Evolutionary conservation across 2,113 vertebrate species (phyloP), one percentile per base, ranked within the genome.

Genomic region (Pagrus major): DNA sequence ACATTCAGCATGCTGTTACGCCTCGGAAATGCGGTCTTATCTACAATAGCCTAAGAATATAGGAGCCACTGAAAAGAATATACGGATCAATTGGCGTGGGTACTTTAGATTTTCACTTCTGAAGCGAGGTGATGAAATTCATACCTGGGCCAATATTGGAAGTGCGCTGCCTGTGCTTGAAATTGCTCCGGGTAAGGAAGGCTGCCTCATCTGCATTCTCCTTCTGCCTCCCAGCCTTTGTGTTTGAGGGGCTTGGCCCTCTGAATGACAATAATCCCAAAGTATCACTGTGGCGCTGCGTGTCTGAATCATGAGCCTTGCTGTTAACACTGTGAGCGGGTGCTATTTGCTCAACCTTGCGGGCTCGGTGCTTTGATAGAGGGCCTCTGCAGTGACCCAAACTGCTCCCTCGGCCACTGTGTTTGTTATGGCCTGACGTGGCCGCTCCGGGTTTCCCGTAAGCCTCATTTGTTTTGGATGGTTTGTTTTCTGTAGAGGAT

Each of bases 151-250:
- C 69, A 71, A 31, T 25, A 78, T 63, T 80, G 64, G 78, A 88
- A 75, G 74, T 76, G 27, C 47, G 56, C 67, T 65, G 77, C 72
- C 63, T 59, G 73, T 63, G 71, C 39, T 59, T 88, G 76, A 87
- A 83, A 89, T 91, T 88, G 78, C 78, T 88, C 66, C 11, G 51
- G 31, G 64, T 63, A 80, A 71, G 78, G 65, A 74, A 64, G 14
- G 39, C 76, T 61, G 72, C 66, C 84, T 92, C 87, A 91, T 93
- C 89, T 90, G 85, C 90, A 87, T 93, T 93, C 91, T 64, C 84
- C 86, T 86, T 91, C 77, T 70, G 86, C 81, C 72, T 84, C 66
- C 77, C 46, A 66, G 79, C 75, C 68, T 81, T 86, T 80, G 86
- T 81, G 83, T 90, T 81, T 58, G 80, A 90, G 83, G 49, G 61